Evolutionary conservation across 2,113 vertebrate genomes (phyloP).

Genomic region (Telmatochromis sp.): DNA sequence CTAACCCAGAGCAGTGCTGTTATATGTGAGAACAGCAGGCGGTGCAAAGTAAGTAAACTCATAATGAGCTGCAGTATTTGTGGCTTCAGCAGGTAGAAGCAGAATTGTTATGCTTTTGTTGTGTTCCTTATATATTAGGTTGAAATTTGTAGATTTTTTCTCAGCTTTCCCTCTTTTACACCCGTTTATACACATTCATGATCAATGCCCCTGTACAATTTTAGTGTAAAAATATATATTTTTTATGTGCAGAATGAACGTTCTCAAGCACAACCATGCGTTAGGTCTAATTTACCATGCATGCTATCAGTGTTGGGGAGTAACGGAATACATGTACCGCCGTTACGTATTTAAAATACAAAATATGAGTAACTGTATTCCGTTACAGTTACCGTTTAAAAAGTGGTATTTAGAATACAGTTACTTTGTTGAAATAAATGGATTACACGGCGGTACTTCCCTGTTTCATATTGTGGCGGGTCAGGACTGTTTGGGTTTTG

Average conservation of each 20-base stretch:
- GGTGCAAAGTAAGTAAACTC: not conserved
- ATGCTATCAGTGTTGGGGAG: not conserved
- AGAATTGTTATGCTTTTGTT: not conserved
- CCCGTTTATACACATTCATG: not conserved
- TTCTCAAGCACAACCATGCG: not conserved
- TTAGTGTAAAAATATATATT: not conserved
- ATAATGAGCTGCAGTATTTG: not conserved
- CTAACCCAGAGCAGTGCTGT: not conserved
- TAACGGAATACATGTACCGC: no score
- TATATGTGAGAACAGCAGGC: not conserved
- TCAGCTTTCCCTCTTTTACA: not conserved
- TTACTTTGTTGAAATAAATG: no score
- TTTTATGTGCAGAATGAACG: not conserved
- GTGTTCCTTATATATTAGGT: not conserved
- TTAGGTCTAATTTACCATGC: not conserved
- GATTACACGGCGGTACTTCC: no score
- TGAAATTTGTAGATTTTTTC: not conserved
- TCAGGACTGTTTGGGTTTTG: no score
- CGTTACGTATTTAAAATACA: no score
- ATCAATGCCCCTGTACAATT: rapidly evolving
- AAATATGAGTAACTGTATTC: no score
- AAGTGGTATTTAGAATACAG: no score
- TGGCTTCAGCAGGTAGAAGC: not conserved
- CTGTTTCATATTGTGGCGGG: no score
- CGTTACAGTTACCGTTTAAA: no score